A percentile compares a stretch with the other conserved stretches of the same genome.
Evolutionary conservation across 2,113 vertebrate species (phyloP).

Genomic region (Lycocorax pyrrhopterus): DNA sequence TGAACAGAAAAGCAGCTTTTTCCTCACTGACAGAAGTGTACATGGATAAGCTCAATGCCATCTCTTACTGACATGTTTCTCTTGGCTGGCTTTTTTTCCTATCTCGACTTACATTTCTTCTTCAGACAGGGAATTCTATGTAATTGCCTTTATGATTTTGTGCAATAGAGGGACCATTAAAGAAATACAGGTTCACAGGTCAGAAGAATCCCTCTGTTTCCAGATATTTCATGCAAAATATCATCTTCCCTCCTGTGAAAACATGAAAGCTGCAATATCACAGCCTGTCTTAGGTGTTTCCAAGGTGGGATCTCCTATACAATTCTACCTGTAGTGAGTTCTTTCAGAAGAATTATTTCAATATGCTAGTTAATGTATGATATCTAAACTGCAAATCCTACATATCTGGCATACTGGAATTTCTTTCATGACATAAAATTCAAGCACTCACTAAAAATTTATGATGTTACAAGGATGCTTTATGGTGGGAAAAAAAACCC

Average conservation of each 20-base stretch:
- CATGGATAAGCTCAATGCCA: background rate
- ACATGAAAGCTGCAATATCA: background rate
- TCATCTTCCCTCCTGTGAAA: background rate
- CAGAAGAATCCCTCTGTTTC: background rate
- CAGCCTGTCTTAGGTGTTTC: background rate
- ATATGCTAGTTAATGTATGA: background rate
- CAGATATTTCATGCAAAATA: background rate
- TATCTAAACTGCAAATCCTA: background rate
- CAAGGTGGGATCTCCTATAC: background rate
- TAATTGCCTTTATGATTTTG: background rate
- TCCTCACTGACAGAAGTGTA: background rate
- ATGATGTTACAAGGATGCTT: background rate
- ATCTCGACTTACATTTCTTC: background rate
- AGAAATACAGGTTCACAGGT: background rate
- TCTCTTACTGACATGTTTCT: background rate
- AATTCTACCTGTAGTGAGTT: background rate
- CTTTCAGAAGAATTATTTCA: background rate
- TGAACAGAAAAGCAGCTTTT: background rate
- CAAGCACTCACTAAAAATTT: background rate
- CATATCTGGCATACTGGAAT: background rate
- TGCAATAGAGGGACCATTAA: background rate
- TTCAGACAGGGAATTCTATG: background rate
- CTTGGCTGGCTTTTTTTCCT: background rate
- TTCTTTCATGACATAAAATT: background rate
- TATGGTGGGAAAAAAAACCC: background rate